phyloP scores from a whole-genome alignment of 2,888 invertebrate genomes.

The Eilema caniola region DNA sequence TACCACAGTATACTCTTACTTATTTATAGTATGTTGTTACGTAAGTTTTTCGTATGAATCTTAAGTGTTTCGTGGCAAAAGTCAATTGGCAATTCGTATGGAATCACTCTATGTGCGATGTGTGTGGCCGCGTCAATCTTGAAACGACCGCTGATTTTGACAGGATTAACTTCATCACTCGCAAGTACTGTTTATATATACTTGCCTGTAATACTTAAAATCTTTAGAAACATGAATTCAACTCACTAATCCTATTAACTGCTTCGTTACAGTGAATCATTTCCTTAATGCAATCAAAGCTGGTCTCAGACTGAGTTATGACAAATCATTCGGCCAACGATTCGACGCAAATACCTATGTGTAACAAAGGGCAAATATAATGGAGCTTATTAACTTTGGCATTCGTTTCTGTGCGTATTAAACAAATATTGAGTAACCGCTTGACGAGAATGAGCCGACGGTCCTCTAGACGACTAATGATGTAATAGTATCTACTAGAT shows the following conservation, averaged over 20 bases:
- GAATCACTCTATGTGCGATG: slow-evolving; percentile 45
- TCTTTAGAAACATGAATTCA: slow-evolving; percentile 28
- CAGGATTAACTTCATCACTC: slow-evolving; percentile 32
- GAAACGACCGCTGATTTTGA: slow-evolving; percentile 38
- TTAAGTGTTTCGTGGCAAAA: slow-evolving; percentile 56
- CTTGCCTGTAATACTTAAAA: slow-evolving; percentile 22
- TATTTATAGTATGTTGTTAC: slow-evolving; percentile 35
- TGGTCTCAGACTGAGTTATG: slow-evolving; percentile 56
- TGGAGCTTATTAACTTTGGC: slow-evolving; percentile 48
- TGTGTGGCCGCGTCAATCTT: slow-evolving; percentile 47
- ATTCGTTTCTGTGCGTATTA: slow-evolving; percentile 41
- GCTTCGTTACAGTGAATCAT: slow-evolving; percentile 57
- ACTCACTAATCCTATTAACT: slow-evolving; percentile 48
- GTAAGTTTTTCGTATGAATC: slow-evolving; percentile 53
- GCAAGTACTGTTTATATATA: not conserved
- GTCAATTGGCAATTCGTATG: slow-evolving; percentile 55
- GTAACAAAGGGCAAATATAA: slow-evolving; percentile 58
- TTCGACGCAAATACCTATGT: slow-evolving; percentile 49
- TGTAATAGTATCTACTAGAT: not conserved
- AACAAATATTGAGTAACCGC: slow-evolving; percentile 42
- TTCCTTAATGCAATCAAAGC: slow-evolving; percentile 63
- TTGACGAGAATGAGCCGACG: slow-evolving; percentile 18
- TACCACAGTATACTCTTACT: slow-evolving; percentile 2
- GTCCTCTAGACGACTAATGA: not conserved
- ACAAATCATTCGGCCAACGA: slow-evolving; percentile 57